Conservation (phyloP, 1,140 invertebrate genomes). For the Drosophila orena region DNA sequence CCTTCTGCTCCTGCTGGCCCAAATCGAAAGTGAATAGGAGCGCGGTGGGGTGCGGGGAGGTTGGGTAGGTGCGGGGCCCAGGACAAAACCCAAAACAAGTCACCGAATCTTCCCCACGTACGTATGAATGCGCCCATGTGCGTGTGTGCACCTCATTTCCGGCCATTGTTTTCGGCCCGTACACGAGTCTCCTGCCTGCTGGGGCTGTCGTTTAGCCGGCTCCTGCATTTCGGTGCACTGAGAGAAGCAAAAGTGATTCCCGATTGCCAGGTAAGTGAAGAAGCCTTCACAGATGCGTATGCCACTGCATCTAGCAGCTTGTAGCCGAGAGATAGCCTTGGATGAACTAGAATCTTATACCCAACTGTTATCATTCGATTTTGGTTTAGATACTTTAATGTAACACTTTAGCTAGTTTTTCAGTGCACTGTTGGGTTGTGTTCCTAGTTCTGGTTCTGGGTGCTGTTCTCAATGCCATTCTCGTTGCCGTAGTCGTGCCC, state of each 20-base stretch:
- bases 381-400: no score
- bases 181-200: constrained; percentile 31
- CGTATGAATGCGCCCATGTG: constrained; percentile 27
- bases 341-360: no score
- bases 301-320: no score
- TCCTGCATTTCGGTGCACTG: constrained; percentile 20
- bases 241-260: background rate
- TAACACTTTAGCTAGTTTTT: background rate
- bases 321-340: no score
- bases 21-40: constrained; percentile 56
- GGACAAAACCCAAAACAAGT: constrained; percentile 50
- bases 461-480: constrained; percentile 50
- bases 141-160: constrained; percentile 77
- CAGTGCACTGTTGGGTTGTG: constrained; percentile 17
- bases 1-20: constrained; percentile 16
- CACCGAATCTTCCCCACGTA: constrained; percentile 30
- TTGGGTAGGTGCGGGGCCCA: background rate
- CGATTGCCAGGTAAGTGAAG: background rate
- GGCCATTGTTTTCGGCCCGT: constrained; percentile 67
- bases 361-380: no score
- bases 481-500: constrained; percentile 43
- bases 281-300: no score
- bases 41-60: background rate
- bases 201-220: constrained; percentile 13
- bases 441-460: constrained; percentile 31